phyloP scores from a whole-genome alignment of 2,113 vertebrate species.

The Sterna hirundo region DNA sequence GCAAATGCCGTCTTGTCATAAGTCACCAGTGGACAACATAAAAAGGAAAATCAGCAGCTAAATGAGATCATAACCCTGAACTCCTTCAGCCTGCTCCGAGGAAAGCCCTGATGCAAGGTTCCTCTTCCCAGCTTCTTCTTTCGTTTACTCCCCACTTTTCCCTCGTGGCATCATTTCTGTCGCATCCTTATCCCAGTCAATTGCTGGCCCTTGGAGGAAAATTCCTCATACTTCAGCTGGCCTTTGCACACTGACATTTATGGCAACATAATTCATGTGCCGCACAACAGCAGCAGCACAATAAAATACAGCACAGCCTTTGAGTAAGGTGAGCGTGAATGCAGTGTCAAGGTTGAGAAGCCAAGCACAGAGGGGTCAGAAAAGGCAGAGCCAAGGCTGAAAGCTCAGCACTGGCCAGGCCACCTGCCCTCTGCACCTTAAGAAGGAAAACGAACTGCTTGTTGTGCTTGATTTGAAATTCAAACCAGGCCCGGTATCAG shows the following conservation, averaged over 20 bases:
- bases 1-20: fast-evolving
- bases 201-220: neutral
- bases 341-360: neutral
- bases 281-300: neutral
- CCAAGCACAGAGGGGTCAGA: neutral
- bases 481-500: neutral
- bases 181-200: neutral
- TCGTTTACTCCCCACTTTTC: neutral
- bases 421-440: neutral
- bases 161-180: neutral
- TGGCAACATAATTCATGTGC: fast-evolving
- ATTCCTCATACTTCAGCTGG: neutral
- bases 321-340: fast-evolving
- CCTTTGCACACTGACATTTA: neutral
- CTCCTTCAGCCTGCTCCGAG: neutral
- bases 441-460: neutral
- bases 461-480: neutral
- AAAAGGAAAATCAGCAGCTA: neutral
- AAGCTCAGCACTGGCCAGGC: neutral
- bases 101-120: neutral
- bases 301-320: neutral
- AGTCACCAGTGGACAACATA: neutral
- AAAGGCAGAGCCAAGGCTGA: neutral
- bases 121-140: neutral
- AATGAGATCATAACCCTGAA: neutral